phyloP scores from a whole-genome alignment of 2,888 invertebrate genomes.

The Seira ritae region DNA sequence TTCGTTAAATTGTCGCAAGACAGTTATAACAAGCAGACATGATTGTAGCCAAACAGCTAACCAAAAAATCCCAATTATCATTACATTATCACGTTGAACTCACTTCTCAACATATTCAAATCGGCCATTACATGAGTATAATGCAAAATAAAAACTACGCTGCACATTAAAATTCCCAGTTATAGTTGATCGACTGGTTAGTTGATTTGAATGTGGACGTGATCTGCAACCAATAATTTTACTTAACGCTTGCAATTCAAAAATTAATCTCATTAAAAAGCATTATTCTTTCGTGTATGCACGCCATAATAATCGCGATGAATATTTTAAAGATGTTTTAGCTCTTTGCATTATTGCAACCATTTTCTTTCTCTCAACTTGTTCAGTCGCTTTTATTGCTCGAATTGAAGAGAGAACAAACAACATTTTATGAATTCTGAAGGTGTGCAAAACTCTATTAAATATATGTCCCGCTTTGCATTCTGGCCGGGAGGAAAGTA shows the following conservation, averaged over 20 bases:
- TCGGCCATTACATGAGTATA: not conserved
- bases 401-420: not conserved
- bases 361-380: not conserved
- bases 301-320: not conserved
- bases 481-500: not conserved
- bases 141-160: not conserved
- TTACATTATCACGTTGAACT: not conserved
- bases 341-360: not conserved
- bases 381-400: not conserved
- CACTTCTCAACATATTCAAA: not conserved
- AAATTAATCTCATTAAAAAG: conserved; percentile 46
- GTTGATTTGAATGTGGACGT: conserved; percentile 16
- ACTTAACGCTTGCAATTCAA: not conserved
- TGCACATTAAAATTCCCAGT: not conserved
- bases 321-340: not conserved
- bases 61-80: too few relatives aligned
- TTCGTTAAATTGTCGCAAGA: too few relatives aligned
- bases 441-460: conserved; percentile 19
- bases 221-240: conserved; percentile 26
- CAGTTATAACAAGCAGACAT: too few relatives aligned
- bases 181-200: not conserved
- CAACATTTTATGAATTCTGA: conserved; percentile 16
- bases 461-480: not conserved
- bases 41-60: too few relatives aligned
- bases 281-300: not conserved